Conservation (phyloP, 2,888 invertebrate species). For the Helleia helle region DNA sequence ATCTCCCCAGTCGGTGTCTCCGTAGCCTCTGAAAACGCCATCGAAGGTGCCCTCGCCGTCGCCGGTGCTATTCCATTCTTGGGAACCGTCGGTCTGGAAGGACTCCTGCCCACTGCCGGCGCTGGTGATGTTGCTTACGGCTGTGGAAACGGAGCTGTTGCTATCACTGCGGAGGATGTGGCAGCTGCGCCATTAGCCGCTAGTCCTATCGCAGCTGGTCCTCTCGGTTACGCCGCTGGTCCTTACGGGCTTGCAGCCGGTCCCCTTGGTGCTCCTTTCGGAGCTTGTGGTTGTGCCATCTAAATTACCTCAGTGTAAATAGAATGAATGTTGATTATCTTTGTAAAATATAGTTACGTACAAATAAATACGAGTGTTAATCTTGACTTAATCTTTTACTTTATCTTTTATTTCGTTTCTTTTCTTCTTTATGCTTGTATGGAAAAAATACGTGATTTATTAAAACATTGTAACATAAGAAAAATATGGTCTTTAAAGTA, state of each 20-base stretch:
- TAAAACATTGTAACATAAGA: no score
- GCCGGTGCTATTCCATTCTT: constrained; percentile 28
- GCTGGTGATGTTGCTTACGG: constrained; percentile 29
- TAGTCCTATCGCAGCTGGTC: constrained; percentile 16
- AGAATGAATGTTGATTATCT: no score
- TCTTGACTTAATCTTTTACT: no score
- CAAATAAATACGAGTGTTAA: no score
- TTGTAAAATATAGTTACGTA: no score
- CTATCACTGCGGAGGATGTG: constrained; percentile 22
- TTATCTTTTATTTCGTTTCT: no score
- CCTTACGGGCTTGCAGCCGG: constrained; percentile 14
- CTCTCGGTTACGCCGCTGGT: constrained; percentile 14
- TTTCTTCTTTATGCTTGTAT: no score
- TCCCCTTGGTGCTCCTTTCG: constrained; percentile 12
- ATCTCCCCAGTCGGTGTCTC: constrained; percentile 26
- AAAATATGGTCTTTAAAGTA: no score
- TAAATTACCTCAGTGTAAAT: no score
- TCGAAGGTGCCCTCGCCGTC: constrained; percentile 27
- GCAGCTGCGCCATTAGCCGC: constrained; percentile 15
- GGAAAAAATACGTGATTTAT: no score
- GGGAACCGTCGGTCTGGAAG: constrained; percentile 31
- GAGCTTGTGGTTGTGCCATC: constrained; percentile 13
- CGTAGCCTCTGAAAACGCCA: constrained; percentile 30
- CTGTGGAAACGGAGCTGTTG: constrained; percentile 26
- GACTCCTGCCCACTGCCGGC: constrained; percentile 29